Evolutionary conservation across 2,797 vertebrate genomes (phyloP).

Genomic region (Rhynchonycteris naso): DNA sequence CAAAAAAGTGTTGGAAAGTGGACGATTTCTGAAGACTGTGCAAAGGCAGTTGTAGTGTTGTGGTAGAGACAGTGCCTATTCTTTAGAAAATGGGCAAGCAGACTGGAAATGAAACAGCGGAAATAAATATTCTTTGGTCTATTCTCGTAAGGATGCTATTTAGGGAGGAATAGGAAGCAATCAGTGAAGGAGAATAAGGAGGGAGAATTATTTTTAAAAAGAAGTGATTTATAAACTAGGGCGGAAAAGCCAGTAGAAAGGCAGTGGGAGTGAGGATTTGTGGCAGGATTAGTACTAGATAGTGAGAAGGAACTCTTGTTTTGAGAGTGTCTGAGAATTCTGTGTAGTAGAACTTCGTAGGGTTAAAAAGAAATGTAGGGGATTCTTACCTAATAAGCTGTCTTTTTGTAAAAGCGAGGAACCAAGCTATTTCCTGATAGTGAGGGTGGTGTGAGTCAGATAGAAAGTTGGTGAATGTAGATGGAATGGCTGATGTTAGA

Average conservation of each 20-base stretch:
- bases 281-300: not conserved
- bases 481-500: not conserved
- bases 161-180: not conserved
- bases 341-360: not conserved
- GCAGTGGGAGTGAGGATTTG: not conserved
- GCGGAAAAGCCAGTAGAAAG: not conserved
- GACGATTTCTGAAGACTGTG: not conserved
- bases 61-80: not conserved
- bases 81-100: not conserved
- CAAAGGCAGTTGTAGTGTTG: not conserved
- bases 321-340: slow-evolving; percentile 30
- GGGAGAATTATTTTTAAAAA: not conserved
- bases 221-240: not conserved
- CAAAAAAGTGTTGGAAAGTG: not conserved
- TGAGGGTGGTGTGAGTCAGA: not conserved
- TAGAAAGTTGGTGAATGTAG: not conserved
- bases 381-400: not conserved
- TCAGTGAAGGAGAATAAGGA: not conserved
- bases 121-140: not conserved
- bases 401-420: not conserved
- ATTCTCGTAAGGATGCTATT: not conserved
- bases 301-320: not conserved
- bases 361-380: not conserved
- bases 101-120: not conserved
- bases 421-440: not conserved